Evolutionary conservation across 92 coral and sea anemone genomes (phyloP).

Genomic region (Porites divaricata): DNA sequence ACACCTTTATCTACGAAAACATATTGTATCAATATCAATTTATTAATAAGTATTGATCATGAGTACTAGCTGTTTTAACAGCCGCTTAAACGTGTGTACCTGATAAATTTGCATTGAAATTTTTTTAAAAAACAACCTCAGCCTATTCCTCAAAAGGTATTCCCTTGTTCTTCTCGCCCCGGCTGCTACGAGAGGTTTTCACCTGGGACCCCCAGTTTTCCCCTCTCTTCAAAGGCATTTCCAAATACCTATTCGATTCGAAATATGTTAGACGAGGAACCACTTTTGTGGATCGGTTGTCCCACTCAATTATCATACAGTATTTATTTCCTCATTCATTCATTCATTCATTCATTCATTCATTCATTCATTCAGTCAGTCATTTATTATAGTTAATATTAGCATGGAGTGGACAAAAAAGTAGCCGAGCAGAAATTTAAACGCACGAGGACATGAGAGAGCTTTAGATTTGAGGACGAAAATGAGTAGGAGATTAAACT

Average conservation of each 20-base stretch:
- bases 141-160: too few species aligned
- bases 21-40: conserved; percentile 8
- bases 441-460: too few species aligned
- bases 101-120: background rate
- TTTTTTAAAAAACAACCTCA: background rate
- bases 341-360: background rate
- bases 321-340: conserved; percentile 6
- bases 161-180: too few species aligned
- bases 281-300: conserved; percentile 2
- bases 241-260: conserved; percentile 10
- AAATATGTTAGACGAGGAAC: background rate
- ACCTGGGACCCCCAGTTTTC: too few species aligned
- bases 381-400: too few species aligned
- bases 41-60: background rate
- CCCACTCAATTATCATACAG: conserved; percentile 5
- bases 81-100: background rate
- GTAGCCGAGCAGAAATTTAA: too few species aligned
- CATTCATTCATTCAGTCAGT: background rate
- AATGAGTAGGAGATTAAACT: too few species aligned
- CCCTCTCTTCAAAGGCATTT: background rate
- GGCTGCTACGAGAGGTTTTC: too few species aligned
- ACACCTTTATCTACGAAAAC: background rate
- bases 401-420: too few species aligned
- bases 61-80: conserved; percentile 1
- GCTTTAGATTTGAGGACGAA: too few species aligned